Conservation (phyloP, 2,888 invertebrate species). For the Crossocerus cetratus region DNA sequence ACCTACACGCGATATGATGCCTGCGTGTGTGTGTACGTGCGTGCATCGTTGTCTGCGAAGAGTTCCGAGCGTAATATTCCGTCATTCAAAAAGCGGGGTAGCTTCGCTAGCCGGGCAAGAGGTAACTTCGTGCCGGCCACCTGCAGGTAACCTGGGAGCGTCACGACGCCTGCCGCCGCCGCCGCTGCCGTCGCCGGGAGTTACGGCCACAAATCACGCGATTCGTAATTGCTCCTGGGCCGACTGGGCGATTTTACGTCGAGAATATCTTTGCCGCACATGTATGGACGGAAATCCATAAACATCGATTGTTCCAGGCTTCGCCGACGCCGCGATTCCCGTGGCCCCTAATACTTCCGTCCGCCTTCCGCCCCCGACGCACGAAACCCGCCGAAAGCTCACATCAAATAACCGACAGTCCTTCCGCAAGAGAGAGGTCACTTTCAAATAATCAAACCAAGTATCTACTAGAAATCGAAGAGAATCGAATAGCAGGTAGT, state of each 20-base stretch:
- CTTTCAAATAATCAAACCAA: too few relatives aligned
- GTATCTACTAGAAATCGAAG: too few relatives aligned
- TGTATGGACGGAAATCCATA: conserved; percentile 70
- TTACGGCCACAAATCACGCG: conserved; percentile 76
- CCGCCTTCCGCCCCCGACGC: neutral
- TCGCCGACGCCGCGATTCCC: conserved; percentile 14
- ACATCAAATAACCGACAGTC: too few relatives aligned
- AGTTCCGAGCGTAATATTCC: conserved; percentile 60
- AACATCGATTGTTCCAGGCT: conserved; percentile 70
- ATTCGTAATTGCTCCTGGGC: conserved; percentile 75
- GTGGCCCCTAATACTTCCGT: conserved; percentile 34
- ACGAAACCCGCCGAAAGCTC: too few relatives aligned
- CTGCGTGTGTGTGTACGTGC: conserved; percentile 7
- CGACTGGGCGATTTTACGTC: conserved; percentile 72
- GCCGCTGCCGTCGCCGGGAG: conserved; percentile 72
- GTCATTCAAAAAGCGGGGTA: conserved; percentile 65
- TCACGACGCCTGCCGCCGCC: conserved; percentile 67
- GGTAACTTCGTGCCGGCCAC: conserved; percentile 73
- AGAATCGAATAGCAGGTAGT: too few relatives aligned
- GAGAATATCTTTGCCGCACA: conserved; percentile 47
- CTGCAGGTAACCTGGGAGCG: conserved; percentile 73
- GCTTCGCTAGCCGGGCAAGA: conserved; percentile 54
- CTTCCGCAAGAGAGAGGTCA: too few relatives aligned
- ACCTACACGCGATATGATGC: neutral
- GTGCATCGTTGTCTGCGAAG: neutral